phyloP scores from a whole-genome alignment of 2,797 vertebrate species.

The Gambusia yucatana region DNA sequence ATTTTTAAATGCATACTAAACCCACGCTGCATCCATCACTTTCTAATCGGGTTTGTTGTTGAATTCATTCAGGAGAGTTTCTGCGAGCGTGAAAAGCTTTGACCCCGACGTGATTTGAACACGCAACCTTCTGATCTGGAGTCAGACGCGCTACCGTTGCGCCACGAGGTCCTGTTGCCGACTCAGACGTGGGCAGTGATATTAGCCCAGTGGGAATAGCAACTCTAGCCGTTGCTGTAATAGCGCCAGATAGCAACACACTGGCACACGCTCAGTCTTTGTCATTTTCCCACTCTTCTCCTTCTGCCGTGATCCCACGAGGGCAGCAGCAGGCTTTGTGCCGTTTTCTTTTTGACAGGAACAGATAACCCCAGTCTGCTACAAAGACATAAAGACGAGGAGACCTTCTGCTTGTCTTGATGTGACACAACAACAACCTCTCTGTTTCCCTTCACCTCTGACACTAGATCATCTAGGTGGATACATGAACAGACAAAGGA shows the following conservation, averaged over 20 bases:
- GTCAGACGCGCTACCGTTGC: constrained; percentile 72
- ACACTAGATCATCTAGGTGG: constrained; percentile 40
- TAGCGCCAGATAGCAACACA: constrained; percentile 45
- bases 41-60: background rate
- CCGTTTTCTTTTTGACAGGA: constrained; percentile 46
- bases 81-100: constrained; percentile 26
- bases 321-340: constrained; percentile 55
- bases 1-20: background rate
- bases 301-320: constrained; percentile 17
- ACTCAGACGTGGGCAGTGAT: background rate
- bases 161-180: constrained; percentile 54
- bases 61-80: background rate
- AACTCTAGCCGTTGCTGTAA: constrained; percentile 43
- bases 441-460: constrained; percentile 47
- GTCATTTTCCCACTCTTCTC: constrained; percentile 10
- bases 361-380: constrained; percentile 27
- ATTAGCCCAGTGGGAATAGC: constrained; percentile 46
- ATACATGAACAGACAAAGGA: constrained; percentile 39
- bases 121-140: constrained; percentile 75
- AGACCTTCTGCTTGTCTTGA: constrained; percentile 33
- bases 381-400: constrained; percentile 58
- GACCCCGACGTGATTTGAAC: constrained; percentile 74
- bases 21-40: background rate
- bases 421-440: constrained; percentile 38
- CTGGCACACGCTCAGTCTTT: constrained; percentile 26